Conservation (phyloP, 1,140 invertebrate genomes). For the Drosophila arizonae region DNA sequence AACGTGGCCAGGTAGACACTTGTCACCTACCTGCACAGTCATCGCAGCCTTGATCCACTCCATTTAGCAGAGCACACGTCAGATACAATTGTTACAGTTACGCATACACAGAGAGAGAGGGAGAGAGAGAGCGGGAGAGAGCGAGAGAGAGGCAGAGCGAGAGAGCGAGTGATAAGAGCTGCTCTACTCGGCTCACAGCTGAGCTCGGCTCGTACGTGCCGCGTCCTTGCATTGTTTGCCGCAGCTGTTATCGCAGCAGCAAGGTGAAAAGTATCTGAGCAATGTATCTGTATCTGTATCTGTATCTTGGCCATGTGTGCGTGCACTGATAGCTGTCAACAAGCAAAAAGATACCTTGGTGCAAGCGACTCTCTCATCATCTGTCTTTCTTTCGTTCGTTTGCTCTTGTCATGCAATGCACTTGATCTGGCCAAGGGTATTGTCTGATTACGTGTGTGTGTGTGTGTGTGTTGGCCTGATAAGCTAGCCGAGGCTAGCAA, state of each 20-base stretch:
- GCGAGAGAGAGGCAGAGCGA: constrained; percentile 2
- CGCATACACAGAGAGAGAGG: constrained; percentile 7
- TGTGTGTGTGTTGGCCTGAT: background rate
- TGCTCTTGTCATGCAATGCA: constrained; percentile 11
- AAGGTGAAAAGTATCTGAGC: constrained; percentile 39
- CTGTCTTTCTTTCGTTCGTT: background rate
- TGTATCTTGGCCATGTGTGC: constrained; percentile 20
- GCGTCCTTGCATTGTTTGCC: constrained; percentile 48
- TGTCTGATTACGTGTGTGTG: background rate
- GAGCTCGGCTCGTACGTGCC: constrained; percentile 19
- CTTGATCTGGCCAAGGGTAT: constrained; percentile 30
- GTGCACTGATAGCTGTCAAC: constrained; percentile 19
- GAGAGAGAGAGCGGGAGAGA: background rate
- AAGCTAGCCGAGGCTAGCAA: background rate
- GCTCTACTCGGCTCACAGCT: constrained; percentile 3
- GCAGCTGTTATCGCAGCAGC: constrained; percentile 39
- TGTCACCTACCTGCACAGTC: constrained; percentile 55
- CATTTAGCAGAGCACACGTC: constrained; percentile 26
- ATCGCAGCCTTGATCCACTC: constrained; percentile 61
- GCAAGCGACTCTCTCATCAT: background rate
- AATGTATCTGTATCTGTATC: constrained; percentile 24
- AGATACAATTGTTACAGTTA: constrained; percentile 67
- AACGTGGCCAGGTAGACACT: constrained; percentile 50
- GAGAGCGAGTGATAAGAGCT: constrained; percentile 6
- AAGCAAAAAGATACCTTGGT: constrained; percentile 24